Conservation (phyloP, 37 sponge, comb jelly and placozoan species). For the Aplysina aerophoba region DNA sequence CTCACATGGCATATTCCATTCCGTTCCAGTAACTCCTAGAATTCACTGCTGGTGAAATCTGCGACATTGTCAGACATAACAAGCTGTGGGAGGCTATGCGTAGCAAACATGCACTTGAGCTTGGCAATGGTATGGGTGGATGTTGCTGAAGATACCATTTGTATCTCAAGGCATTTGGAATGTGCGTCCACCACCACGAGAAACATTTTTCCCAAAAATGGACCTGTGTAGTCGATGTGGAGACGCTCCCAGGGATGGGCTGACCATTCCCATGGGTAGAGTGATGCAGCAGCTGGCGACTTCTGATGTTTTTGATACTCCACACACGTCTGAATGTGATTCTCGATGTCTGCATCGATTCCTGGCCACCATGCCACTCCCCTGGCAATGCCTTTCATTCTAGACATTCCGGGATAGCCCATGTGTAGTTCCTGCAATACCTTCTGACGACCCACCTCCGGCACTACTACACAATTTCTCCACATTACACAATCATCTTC, state of each 20-base stretch:
- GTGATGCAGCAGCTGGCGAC: slow-evolving; percentile 7
- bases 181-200: slow-evolving; percentile 43
- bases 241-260: slow-evolving; percentile 31
- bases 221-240: slow-evolving; percentile 38
- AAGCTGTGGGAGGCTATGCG: slow-evolving; percentile 15
- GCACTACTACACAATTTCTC: slow-evolving; percentile 34
- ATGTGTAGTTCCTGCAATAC: slow-evolving; percentile 23
- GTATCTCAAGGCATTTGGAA: slow-evolving; percentile 42
- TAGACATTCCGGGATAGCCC: slow-evolving; percentile 32
- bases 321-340: not conserved
- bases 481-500: slow-evolving; percentile 9
- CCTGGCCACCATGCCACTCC: slow-evolving; percentile 41
- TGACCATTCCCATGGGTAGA: slow-evolving; percentile 50
- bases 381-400: slow-evolving; percentile 39
- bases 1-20: slow-evolving; percentile 32
- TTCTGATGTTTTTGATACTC: not conserved
- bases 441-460: not conserved
- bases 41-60: slow-evolving; percentile 19
- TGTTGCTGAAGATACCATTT: not conserved
- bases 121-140: not conserved
- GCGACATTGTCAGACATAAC: slow-evolving; percentile 46
- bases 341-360: slow-evolving; percentile 24
- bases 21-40: not conserved
- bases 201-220: slow-evolving; percentile 16
- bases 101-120: slow-evolving; percentile 18